A percentile compares a stretch with the other conserved stretches of the same genome.
Evolutionary conservation across 2,888 invertebrate species (phyloP).

Genomic region (Spilosoma lubricipeda): DNA sequence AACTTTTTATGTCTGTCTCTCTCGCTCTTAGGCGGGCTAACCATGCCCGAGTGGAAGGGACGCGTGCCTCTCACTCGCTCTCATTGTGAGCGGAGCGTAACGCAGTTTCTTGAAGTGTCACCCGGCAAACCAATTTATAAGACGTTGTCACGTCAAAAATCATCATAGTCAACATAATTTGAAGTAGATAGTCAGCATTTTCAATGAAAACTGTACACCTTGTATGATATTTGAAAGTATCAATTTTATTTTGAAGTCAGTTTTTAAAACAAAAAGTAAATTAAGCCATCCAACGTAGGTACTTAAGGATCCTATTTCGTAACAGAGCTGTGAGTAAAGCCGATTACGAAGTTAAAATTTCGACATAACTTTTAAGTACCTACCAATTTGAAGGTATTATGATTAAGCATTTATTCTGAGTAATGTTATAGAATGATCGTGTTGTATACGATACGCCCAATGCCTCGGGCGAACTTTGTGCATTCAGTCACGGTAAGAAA

Average conservation of each 20-base stretch:
- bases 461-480: slow-evolving; percentile 4
- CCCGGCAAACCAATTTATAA: too few relatives aligned
- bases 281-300: not conserved
- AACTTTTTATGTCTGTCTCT: too few relatives aligned
- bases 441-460: slow-evolving; percentile 4
- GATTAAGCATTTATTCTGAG: slow-evolving; percentile 9
- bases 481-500: not conserved
- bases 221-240: not conserved
- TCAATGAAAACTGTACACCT: not conserved
- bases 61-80: too few relatives aligned
- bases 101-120: too few relatives aligned
- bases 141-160: too few relatives aligned
- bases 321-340: not conserved
- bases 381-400: not conserved
- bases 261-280: not conserved
- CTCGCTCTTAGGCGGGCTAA: too few relatives aligned
- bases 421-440: slow-evolving; percentile 5
- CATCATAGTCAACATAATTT: not conserved
- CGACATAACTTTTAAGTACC: not conserved
- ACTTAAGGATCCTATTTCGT: not conserved
- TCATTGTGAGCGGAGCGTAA: too few relatives aligned
- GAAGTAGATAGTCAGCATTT: not conserved
- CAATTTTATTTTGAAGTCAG: not conserved
- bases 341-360: slow-evolving; percentile 4
- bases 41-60: too few relatives aligned